Percentiles rank a stretch among this genome's conserved stretches.
Conservation (phyloP, 2,797 vertebrate genomes). For the Myotis planiceps region DNA sequence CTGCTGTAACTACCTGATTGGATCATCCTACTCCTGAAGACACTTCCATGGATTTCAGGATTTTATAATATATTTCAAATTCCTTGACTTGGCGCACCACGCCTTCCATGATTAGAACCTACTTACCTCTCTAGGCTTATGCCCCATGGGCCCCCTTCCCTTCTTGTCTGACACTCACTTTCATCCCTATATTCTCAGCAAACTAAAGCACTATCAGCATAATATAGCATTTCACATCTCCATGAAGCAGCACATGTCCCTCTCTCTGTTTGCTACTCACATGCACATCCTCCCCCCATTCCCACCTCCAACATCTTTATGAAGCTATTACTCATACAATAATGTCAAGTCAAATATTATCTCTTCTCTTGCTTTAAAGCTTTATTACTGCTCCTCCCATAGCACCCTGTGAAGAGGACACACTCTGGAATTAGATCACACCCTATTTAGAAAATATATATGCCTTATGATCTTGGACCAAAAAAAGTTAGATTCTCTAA, state of each 20-base stretch:
- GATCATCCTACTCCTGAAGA: not conserved
- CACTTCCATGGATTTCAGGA: not conserved
- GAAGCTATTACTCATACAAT: not conserved
- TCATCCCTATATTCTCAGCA: not conserved
- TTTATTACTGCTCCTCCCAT: not conserved
- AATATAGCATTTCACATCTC: not conserved
- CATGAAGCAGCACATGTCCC: not conserved
- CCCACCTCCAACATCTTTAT: not conserved
- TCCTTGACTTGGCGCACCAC: not conserved
- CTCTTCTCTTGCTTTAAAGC: not conserved
- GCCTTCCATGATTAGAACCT: not conserved
- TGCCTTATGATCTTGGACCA: not conserved
- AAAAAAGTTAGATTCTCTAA: not conserved
- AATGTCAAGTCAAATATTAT: constrained; percentile 19
- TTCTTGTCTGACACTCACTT: not conserved
- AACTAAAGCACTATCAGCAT: not conserved
- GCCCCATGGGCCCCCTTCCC: not conserved
- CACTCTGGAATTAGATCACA: not conserved
- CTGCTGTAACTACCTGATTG: not conserved
- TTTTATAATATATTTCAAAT: not conserved
- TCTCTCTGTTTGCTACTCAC: not conserved
- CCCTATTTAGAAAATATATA: not conserved
- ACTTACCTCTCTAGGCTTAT: not conserved
- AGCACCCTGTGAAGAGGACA: not conserved
- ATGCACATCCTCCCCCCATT: not conserved